Percentiles rank a stretch among this genome's conserved stretches.
phyloP scores from a whole-genome alignment of 2,888 invertebrate species.

The Arenicola marina region DNA sequence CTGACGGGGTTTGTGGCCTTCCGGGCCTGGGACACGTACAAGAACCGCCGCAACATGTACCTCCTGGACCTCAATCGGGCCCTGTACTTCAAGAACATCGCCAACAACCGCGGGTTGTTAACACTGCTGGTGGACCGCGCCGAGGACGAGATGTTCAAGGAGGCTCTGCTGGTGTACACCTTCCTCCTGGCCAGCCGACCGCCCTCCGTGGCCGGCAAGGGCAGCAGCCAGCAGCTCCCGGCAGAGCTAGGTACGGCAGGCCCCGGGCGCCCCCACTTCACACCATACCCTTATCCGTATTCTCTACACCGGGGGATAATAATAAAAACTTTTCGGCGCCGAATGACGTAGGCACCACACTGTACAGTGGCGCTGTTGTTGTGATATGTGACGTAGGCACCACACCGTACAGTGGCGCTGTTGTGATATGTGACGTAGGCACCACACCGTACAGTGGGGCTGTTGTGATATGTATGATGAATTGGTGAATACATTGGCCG shows the following conservation, averaged over 20 bases:
- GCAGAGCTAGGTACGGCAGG: constrained; percentile 36
- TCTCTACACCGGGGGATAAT: background rate
- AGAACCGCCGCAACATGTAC: constrained; percentile 48
- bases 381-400: no score
- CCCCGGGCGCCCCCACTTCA: no score
- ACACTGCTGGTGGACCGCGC: constrained; percentile 56
- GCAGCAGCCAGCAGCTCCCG: constrained; percentile 24
- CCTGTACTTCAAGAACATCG: constrained; percentile 57
- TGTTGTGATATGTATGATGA: no score
- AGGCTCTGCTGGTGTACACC: constrained; percentile 51
- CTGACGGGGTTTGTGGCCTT: constrained; percentile 42
- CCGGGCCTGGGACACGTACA: constrained; percentile 44
- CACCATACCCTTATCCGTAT: background rate
- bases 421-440: no score
- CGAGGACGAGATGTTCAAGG: constrained; percentile 59
- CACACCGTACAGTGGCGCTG: no score
- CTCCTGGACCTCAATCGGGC: constrained; percentile 47
- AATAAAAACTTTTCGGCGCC: background rate
- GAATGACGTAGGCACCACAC: no score
- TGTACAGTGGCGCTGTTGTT: no score
- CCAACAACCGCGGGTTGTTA: constrained; percentile 56
- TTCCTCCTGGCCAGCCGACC: constrained; percentile 50
- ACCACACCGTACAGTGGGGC: no score
- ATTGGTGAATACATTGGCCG: no score
- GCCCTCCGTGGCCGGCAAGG: constrained; percentile 23